These are phyloP conservation scores for Danio rerio DNA, from an alignment of 2,113 vertebrate species.

Conservation along the genomic window DNA sequence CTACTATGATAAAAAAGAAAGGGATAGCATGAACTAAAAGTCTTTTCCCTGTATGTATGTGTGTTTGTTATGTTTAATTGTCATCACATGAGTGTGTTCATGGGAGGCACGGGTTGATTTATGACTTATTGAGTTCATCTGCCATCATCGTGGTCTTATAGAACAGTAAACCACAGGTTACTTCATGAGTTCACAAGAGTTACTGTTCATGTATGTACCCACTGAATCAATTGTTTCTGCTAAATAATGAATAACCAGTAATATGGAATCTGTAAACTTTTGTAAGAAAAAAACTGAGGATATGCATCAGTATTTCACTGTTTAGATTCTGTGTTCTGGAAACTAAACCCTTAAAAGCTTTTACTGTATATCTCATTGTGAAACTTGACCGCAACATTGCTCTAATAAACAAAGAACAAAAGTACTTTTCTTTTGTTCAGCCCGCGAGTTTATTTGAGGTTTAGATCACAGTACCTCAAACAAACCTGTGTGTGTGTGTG, in stretches of 20 bases:
- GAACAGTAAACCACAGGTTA: slow-evolving; percentile 6
- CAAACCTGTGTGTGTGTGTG: not conserved
- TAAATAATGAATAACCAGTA: slow-evolving; percentile 8
- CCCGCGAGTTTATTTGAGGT: slow-evolving; percentile 24
- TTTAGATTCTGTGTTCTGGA: slow-evolving; percentile 12
- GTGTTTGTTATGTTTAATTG: slow-evolving; percentile 31
- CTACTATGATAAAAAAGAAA: not conserved
- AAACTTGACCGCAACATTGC: slow-evolving; percentile 14
- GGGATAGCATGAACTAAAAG: not conserved
- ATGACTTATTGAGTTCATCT: slow-evolving; percentile 24
- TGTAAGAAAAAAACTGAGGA: not conserved
- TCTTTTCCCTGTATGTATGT: not conserved
- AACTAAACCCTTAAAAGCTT: slow-evolving; percentile 22
- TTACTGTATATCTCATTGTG: slow-evolving; percentile 3
- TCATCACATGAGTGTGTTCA: slow-evolving; percentile 40
- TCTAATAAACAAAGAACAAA: slow-evolving; percentile 15
- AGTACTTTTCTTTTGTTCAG: not conserved
- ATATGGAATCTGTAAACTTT: not conserved
- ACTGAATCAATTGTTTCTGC: not conserved
- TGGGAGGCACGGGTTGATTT: slow-evolving; percentile 19
- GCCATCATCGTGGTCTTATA: slow-evolving; percentile 2
- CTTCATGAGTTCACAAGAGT: not conserved
- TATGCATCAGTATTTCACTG: not conserved
- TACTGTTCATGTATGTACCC: not conserved
- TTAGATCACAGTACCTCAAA: slow-evolving; percentile 30